These are phyloP conservation scores for Corythaeola cristata DNA, from an alignment of 2,113 vertebrate genomes.

Conservation along the genomic window DNA sequence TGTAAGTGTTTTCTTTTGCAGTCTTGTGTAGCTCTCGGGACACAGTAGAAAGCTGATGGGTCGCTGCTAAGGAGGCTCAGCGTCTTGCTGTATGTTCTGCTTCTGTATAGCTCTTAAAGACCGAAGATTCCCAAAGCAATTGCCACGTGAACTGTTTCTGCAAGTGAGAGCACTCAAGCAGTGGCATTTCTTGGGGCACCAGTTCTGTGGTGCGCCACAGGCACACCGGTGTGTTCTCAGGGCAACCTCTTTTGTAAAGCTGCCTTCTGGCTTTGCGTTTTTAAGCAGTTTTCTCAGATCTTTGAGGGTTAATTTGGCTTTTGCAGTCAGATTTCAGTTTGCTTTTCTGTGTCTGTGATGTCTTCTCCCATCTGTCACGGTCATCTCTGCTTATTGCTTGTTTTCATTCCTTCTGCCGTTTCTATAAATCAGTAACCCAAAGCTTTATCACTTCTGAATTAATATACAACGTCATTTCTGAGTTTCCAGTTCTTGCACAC, in stretches of 20 bases:
- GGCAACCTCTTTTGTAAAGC: rapidly evolving
- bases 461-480: conserved; percentile 52
- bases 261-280: neutral
- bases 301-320: neutral
- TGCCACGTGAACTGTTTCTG: neutral
- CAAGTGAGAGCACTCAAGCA: rapidly evolving
- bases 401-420: conserved; percentile 56
- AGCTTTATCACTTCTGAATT: conserved; percentile 59
- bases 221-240: rapidly evolving
- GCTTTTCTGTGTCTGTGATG: conserved; percentile 19
- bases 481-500: conserved; percentile 73
- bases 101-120: neutral
- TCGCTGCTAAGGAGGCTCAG: neutral
- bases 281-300: neutral
- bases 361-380: conserved; percentile 22
- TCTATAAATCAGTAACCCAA: conserved; percentile 53
- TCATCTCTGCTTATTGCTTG: conserved; percentile 66
- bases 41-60: neutral
- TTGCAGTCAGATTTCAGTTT: neutral
- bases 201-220: rapidly evolving
- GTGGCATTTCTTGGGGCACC: neutral
- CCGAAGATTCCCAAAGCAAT: neutral
- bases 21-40: neutral
- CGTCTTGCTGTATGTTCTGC: neutral
- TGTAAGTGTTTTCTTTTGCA: neutral